Evolutionary conservation across 2,888 invertebrate species (phyloP).

Genomic region (Conchocele bisecta): DNA sequence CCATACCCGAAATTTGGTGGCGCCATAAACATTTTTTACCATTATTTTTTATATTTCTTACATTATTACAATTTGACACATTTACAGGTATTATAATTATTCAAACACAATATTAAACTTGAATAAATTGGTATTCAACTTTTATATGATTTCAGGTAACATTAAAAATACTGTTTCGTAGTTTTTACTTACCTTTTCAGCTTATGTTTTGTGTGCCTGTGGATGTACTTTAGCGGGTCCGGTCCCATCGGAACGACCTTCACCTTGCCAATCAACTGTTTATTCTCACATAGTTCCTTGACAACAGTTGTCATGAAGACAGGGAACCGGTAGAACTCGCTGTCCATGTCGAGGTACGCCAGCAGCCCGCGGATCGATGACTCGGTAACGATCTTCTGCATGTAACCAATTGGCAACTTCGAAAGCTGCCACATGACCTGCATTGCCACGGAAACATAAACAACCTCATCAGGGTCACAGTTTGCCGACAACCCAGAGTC

Average conservation of each 20-base stretch:
- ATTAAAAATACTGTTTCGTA: no score
- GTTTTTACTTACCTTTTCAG: slow-evolving; percentile 41
- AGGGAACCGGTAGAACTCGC: slow-evolving; percentile 48
- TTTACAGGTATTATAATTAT: no score
- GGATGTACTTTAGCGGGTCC: slow-evolving; percentile 49
- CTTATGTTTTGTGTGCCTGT: slow-evolving; percentile 40
- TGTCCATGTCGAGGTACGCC: slow-evolving; percentile 41
- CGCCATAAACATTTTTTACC: no score
- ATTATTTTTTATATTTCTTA: no score
- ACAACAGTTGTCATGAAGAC: background rate
- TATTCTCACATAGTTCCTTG: slow-evolving; percentile 51
- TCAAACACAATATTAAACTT: no score
- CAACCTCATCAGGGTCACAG: slow-evolving; percentile 36
- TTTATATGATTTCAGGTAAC: no score
- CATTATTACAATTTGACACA: no score
- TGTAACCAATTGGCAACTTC: slow-evolving; percentile 39
- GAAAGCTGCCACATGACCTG: slow-evolving; percentile 56
- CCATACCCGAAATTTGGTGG: no score
- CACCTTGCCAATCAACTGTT: slow-evolving; percentile 62
- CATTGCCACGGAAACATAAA: slow-evolving; percentile 48
- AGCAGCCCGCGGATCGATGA: slow-evolving; percentile 48
- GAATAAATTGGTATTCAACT: no score
- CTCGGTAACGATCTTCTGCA: slow-evolving; percentile 51
- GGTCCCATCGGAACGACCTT: slow-evolving; percentile 34
- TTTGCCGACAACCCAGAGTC: slow-evolving; percentile 34